These are phyloP conservation scores for Microhierax caerulescens DNA, from an alignment of 2,797 vertebrate genomes.

Conservation along the genomic window DNA sequence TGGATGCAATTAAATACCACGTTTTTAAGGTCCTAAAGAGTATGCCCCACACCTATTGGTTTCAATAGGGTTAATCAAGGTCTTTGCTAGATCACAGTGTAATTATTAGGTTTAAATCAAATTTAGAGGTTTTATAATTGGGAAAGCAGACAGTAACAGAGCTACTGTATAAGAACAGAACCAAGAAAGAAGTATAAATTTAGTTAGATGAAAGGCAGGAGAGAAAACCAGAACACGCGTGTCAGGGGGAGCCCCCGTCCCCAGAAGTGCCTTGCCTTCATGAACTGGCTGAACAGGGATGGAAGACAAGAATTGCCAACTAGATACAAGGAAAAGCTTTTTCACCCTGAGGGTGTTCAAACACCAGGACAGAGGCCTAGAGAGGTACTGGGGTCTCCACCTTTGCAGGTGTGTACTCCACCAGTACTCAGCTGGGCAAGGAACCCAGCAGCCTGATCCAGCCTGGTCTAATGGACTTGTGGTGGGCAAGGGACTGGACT, in stretches of 20 bases:
- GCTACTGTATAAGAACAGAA: neutral
- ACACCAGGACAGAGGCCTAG: neutral
- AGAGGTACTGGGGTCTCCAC: neutral
- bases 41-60: neutral
- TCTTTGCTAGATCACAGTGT: neutral
- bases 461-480: neutral
- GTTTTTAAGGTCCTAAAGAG: neutral
- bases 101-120: slow-evolving; percentile 41
- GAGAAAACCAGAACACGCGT: neutral
- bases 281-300: neutral
- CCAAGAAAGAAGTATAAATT: neutral
- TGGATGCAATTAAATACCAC: neutral
- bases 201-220: neutral
- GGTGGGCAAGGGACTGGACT: neutral
- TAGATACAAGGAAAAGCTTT: neutral
- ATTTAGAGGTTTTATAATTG: neutral
- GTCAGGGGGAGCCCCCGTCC: neutral
- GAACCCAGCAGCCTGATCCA: neutral
- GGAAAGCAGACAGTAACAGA: neutral
- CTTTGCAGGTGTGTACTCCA: accelerated
- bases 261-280: neutral
- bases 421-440: neutral
- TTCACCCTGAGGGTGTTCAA: neutral
- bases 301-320: neutral
- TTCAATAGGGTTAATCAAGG: neutral